Conservation (phyloP, 2,888 invertebrate species). For the Oeneis ivallda region DNA sequence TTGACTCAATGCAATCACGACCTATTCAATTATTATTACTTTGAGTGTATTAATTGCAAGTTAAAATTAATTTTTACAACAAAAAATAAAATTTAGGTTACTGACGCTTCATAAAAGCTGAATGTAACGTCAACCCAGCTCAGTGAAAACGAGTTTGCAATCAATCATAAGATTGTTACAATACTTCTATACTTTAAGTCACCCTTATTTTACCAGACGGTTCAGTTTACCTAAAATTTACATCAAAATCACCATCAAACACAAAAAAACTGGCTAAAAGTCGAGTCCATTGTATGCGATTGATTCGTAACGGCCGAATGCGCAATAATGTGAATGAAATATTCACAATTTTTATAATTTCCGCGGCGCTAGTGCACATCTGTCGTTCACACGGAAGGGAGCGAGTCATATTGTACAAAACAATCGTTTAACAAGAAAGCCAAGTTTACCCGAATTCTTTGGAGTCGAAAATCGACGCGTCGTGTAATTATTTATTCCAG, state of each 20-base stretch:
- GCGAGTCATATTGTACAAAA: conserved; percentile 54
- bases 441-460: conserved; percentile 26
- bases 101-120: conserved; percentile 41
- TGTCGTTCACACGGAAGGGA: conserved; percentile 76
- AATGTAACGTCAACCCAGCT: conserved; percentile 64
- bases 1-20: conserved; percentile 31
- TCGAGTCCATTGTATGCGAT: conserved; percentile 74
- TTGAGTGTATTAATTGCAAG: conserved; percentile 26
- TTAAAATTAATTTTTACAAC: conserved; percentile 25
- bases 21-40: conserved; percentile 26
- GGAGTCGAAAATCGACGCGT: conserved; percentile 1
- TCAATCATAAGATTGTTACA: conserved; percentile 80
- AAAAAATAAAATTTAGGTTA: conserved; percentile 58
- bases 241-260: conserved; percentile 75
- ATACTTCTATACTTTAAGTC: conserved; percentile 65
- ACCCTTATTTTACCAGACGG: conserved; percentile 71
- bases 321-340: conserved; percentile 77
- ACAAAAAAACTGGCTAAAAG: conserved; percentile 72
- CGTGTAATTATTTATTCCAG: conserved; percentile 8
- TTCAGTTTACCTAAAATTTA: conserved; percentile 75
- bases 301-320: conserved; percentile 81
- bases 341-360: conserved; percentile 79
- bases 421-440: conserved; percentile 34
- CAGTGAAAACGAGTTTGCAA: conserved; percentile 74
- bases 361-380: conserved; percentile 69